Evolutionary conservation across 2,888 invertebrate genomes (phyloP).

Genomic region (Hylaea fasciaria): DNA sequence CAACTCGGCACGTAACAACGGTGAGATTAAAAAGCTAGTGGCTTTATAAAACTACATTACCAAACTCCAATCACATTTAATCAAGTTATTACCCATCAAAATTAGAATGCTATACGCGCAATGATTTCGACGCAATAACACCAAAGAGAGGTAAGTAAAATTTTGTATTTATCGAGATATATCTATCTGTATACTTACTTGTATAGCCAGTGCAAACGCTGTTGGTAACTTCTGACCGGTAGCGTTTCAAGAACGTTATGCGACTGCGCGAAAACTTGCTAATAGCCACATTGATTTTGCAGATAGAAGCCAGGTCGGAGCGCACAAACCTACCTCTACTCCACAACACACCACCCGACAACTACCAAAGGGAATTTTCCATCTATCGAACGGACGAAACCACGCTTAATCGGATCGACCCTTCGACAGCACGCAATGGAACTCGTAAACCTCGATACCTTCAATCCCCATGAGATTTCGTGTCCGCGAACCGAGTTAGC

Average conservation of each 20-base stretch:
- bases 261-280: slow-evolving; percentile 85
- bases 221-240: slow-evolving; percentile 71
- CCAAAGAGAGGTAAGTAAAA: slow-evolving; percentile 5
- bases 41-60: slow-evolving; percentile 17
- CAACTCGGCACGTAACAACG: slow-evolving; percentile 43
- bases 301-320: slow-evolving; percentile 84
- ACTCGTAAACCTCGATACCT: slow-evolving; percentile 46
- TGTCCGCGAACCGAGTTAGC: slow-evolving; percentile 53
- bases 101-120: neutral
- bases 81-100: slow-evolving; percentile 2
- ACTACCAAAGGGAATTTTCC: slow-evolving; percentile 46
- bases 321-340: slow-evolving; percentile 77
- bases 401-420: slow-evolving; percentile 39
- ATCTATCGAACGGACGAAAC: slow-evolving; percentile 52
- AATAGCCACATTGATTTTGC: slow-evolving; percentile 85
- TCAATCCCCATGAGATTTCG: slow-evolving; percentile 43
- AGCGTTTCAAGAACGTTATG: slow-evolving; percentile 71
- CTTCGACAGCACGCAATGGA: slow-evolving; percentile 58
- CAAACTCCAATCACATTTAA: slow-evolving; percentile 11
- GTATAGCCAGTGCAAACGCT: slow-evolving; percentile 49
- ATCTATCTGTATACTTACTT: slow-evolving; percentile 49
- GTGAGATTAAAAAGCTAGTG: slow-evolving; percentile 36
- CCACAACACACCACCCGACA: slow-evolving; percentile 52
- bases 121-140: neutral
- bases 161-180: slow-evolving; percentile 14